Base-by-base conservation (phyloP, 2,888 invertebrate species). In the Oegoconia quadripuncta region DNA sequence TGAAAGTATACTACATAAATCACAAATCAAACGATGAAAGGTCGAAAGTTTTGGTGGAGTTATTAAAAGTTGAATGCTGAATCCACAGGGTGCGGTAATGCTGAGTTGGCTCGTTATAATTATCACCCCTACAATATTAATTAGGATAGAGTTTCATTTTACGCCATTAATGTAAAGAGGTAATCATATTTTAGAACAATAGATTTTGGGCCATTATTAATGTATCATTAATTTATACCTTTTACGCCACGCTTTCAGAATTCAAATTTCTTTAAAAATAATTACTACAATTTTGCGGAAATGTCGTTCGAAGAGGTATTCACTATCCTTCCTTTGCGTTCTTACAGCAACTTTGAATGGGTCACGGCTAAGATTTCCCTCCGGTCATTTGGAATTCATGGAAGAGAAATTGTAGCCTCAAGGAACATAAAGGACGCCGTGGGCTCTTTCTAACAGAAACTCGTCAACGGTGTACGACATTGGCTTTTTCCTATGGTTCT, bases 331-430 rank as follows among this genome's bases (percentile, higher is more conserved):
- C 44, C 50, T 50, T 58, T 56, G 66, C 62, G 59, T 54, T 73
- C 75, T 68, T 70, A 72, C 67, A 59, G 54, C 64, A 57, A 52
- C 64, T 55, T 74, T 86, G 87, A 87, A 86, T 80, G 68, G 84
- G 84, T 86, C 84, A 83, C 73, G 82, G 83, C 74, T 86, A 83
- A 86, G 86, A 86, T 87, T 86, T 87, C 87, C 87, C 87, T 83
- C 75, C 77, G 87, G 87, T 81, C 86, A 87, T 87, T 86, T 86
- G 82, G 73, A 77, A 87, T 87, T 86, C 87, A 87, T 87, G 84
- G 83, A 72, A 80, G 70, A 78, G 76, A 60, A 81, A 81, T 83
- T 83, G 84, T 83, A 75, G 84, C 87, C 82, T 76, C 65, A 75
- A 78, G 86, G 73, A 71, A 74, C 73, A 86, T 84, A 87, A 87